These are phyloP conservation scores for Drusus annulatus DNA, from an alignment of 1,140 invertebrate genomes.

Conservation along the genomic window DNA sequence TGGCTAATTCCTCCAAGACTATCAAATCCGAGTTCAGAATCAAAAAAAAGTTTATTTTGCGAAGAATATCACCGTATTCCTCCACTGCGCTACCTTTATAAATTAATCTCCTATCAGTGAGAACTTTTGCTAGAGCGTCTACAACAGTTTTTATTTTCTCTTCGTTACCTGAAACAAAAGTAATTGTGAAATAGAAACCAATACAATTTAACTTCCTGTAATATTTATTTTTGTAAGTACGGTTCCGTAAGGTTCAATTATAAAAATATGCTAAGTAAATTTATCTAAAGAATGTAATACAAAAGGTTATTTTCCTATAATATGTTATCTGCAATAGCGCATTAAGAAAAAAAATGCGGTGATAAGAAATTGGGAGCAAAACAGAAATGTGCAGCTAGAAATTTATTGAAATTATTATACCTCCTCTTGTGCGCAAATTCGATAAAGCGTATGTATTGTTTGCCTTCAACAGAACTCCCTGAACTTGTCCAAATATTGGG, in stretches of 20 bases:
- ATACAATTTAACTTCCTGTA: not conserved
- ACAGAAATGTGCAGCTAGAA: not conserved
- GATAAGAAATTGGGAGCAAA: not conserved
- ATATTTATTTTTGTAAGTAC: no score
- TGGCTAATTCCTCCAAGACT: slow-evolving; percentile 43
- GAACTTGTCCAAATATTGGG: slow-evolving; percentile 47
- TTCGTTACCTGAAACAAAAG: slow-evolving; percentile 52
- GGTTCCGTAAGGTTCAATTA: no score
- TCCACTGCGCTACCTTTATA: not conserved
- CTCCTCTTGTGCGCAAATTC: slow-evolving; percentile 37
- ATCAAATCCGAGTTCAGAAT: slow-evolving; percentile 53
- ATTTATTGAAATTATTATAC: slow-evolving; percentile 11
- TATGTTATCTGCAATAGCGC: not conserved
- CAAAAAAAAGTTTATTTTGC: slow-evolving; percentile 50
- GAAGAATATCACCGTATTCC: slow-evolving; percentile 12
- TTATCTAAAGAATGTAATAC: not conserved
- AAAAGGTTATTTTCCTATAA: not conserved
- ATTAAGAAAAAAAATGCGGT: not conserved
- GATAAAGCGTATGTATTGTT: slow-evolving; percentile 42
- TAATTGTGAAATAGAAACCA: not conserved
- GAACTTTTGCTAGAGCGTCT: slow-evolving; percentile 34
- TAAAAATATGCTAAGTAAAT: no score
- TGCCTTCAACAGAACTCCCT: slow-evolving; percentile 49
- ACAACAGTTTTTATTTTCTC: slow-evolving; percentile 41
- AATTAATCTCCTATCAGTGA: slow-evolving; percentile 46